A percentile compares a stretch with the other conserved stretches of the same genome.
These are phyloP conservation scores for Osedax fenrisi DNA, from an alignment of 2,888 invertebrate species.

Conservation along the genomic window DNA sequence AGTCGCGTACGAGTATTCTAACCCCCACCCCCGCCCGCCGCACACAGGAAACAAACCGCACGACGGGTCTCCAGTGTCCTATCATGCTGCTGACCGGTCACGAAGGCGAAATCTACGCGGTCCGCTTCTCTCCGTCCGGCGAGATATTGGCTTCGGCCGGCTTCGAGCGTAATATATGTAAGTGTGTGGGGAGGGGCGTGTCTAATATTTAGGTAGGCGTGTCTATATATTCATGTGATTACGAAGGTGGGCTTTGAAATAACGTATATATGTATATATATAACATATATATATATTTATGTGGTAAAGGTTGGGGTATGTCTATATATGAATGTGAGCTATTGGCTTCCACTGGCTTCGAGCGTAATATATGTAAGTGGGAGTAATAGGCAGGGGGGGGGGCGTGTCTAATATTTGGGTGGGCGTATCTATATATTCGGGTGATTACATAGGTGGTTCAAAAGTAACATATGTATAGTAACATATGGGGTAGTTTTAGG, in stretches of 20 bases:
- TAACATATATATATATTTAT: not conserved
- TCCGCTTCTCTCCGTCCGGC: conserved; percentile 90
- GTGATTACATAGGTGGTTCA: no score
- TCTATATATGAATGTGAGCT: no score
- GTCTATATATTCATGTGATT: no score
- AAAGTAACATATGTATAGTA: no score
- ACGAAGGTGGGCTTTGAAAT: no score
- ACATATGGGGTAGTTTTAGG: not conserved
- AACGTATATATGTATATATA: not conserved
- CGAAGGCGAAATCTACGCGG: conserved; percentile 82
- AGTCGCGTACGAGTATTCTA: no score
- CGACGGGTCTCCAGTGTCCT: conserved; percentile 76
- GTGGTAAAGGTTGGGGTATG: no score
- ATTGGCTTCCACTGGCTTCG: conserved; percentile 84
- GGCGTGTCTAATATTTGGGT: no score
- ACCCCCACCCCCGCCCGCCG: not conserved
- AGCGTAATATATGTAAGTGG: conserved; percentile 78
- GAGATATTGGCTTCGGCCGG: conserved; percentile 83
- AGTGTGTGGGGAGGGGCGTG: conserved; percentile 48
- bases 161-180: conserved; percentile 86
- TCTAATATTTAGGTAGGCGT: no score
- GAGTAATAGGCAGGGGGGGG: no score
- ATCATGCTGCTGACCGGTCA: conserved; percentile 93
- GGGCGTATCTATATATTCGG: no score
- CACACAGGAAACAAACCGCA: conserved; percentile 53